Conservation (phyloP, 2,888 invertebrate species). For the Blomia tropicalis region DNA sequence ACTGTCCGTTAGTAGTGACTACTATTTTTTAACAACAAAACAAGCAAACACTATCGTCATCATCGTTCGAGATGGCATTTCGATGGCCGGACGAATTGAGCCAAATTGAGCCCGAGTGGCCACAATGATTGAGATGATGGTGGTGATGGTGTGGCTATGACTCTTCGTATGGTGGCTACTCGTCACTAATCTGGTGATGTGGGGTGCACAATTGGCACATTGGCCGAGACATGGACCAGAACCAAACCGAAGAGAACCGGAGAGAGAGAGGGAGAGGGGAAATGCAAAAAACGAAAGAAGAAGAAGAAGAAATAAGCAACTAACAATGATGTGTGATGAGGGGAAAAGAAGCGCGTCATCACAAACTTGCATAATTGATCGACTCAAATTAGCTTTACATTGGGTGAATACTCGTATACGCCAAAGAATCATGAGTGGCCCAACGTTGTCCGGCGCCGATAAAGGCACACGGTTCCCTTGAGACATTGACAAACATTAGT, state of each 20-base stretch:
- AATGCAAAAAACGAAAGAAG: background rate
- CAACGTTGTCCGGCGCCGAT: conserved; percentile 4
- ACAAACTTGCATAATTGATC: conserved; percentile 10
- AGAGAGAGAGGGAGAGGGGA: background rate
- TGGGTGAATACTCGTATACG: background rate
- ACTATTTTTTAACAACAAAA: background rate
- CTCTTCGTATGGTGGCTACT: background rate
- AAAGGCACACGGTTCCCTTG: background rate
- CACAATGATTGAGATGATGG: too few relatives aligned
- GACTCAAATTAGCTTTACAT: conserved; percentile 11
- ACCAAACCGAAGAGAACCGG: too few relatives aligned
- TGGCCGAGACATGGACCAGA: too few relatives aligned
- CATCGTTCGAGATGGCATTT: conserved; percentile 1
- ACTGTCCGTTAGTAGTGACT: background rate
- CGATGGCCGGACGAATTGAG: background rate
- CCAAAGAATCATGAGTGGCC: too few relatives aligned
- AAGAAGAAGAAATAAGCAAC: background rate
- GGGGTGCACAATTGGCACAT: too few relatives aligned
- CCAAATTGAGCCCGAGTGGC: background rate
- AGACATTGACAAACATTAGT: background rate
- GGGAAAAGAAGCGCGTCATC: background rate
- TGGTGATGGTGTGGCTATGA: too few relatives aligned
- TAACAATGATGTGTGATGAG: background rate
- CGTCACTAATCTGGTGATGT: background rate
- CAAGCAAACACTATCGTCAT: too few relatives aligned